These are phyloP conservation scores for Lasioglossum pauxillum DNA, from an alignment of 2,888 invertebrate genomes.

Conservation along the genomic window DNA sequence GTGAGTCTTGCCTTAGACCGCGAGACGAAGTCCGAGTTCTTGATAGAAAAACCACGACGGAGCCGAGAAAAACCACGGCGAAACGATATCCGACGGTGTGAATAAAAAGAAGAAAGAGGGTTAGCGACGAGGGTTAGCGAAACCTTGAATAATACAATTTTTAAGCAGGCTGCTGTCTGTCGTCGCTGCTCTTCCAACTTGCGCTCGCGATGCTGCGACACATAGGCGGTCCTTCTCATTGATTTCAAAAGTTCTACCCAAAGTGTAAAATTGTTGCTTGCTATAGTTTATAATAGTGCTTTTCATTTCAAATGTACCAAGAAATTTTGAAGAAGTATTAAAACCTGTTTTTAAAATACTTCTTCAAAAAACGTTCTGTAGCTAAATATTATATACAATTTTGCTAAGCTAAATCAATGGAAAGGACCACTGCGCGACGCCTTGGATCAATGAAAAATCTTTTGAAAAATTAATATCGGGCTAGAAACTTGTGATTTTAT, in stretches of 20 bases:
- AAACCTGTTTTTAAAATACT: too few relatives aligned
- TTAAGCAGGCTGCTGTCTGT: constrained; percentile 11
- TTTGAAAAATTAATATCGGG: neutral
- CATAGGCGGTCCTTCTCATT: too few relatives aligned
- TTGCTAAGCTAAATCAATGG: too few relatives aligned
- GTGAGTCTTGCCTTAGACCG: constrained; percentile 73
- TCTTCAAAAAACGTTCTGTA: too few relatives aligned
- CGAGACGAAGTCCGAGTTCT: constrained; percentile 52
- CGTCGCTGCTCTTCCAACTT: neutral
- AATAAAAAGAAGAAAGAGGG: constrained; percentile 8
- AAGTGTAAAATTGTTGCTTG: too few relatives aligned
- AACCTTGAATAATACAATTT: neutral
- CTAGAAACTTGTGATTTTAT: neutral
- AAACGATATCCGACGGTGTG: constrained; percentile 13
- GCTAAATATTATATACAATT: too few relatives aligned
- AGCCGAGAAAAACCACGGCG: constrained; percentile 23
- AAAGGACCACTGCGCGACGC: neutral
- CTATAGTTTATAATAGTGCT: too few relatives aligned
- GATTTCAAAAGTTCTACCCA: too few relatives aligned
- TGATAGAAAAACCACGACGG: constrained; percentile 37
- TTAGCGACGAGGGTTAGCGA: neutral
- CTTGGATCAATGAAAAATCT: neutral
- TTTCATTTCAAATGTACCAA: too few relatives aligned
- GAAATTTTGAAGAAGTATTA: too few relatives aligned
- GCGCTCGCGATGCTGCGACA: neutral